Evolutionary conservation across 2,888 invertebrate species (phyloP), one percentile per base, ranked within the genome.

Genomic region (Acleris laterana): DNA sequence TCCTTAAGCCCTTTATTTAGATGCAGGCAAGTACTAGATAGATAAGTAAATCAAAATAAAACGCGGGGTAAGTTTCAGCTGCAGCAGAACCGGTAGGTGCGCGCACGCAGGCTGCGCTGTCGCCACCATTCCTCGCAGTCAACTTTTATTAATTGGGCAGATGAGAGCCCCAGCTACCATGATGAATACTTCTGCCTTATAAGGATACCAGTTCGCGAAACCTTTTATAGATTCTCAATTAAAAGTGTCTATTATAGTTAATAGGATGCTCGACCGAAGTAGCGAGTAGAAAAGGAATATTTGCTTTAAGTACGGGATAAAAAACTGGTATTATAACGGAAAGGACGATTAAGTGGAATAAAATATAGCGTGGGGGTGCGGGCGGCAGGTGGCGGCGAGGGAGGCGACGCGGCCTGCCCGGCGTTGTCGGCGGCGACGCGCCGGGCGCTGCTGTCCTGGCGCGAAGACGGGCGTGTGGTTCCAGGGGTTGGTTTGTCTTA

Each of bases 161-260:
- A 93, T 92, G 93, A 92, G 91, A 90, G 86, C 87, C 86, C 82
- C 83, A 83, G 84, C 85, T 85, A 80, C 85, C 88, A 89, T 89
- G 93, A 92, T 90, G 92, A 92, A 92, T 92, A 87, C 87, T 81
- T 87, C 81, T 76, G 70, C 92, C 92, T 77, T 93, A 88, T 91
- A 93, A 73, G 90, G 91, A 72, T 77, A 83, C 77, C 87, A 83
- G 84, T 90, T 89, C 85, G 89, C 91, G 84, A 92, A 93, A 90
- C 92, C 91, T 92, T 92, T 92, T 92, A 91, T 93, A 92, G 91
- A 90, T 90, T 92, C 90, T 89, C 90, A 92, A 93, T 93, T 93
- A 93, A 92, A 90, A 91, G 85, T 87, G 89, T 93, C 89, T 92
- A 92, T 91, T 91, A 91, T 89, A 88, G 88, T 87, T 91, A 91